phyloP scores from a whole-genome alignment of 2,888 invertebrate species.

The Trilocha varians region DNA sequence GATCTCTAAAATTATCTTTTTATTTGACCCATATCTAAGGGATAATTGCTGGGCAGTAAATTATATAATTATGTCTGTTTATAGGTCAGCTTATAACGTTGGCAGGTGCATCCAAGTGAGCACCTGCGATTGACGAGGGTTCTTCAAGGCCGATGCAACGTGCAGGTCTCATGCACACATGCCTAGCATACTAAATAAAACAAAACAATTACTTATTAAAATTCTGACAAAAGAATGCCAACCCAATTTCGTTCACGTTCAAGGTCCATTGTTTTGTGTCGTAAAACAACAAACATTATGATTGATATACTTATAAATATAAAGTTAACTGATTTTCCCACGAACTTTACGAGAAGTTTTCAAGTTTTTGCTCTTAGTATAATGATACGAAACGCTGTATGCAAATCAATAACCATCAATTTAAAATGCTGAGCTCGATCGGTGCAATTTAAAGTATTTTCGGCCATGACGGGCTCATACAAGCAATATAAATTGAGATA shows the following conservation, averaged over 20 bases:
- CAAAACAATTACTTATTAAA: neutral
- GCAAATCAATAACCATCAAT: neutral
- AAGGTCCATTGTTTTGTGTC: too few species aligned
- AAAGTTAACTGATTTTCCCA: too few species aligned
- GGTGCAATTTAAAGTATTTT: neutral
- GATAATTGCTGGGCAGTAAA: constrained; percentile 55
- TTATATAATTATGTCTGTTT: constrained; percentile 66
- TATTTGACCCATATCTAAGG: constrained; percentile 68
- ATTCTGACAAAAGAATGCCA: neutral
- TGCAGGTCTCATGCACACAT: constrained; percentile 21
- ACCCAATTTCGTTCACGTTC: neutral
- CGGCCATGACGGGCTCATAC: neutral
- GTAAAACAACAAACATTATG: too few species aligned
- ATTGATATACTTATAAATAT: too few species aligned
- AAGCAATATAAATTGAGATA: neutral
- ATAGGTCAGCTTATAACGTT: constrained; percentile 65
- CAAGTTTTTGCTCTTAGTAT: too few species aligned
- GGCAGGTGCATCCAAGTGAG: constrained; percentile 55
- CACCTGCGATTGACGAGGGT: constrained; percentile 56
- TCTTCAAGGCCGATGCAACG: constrained; percentile 52
- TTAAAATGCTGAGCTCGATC: neutral
- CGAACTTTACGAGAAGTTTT: too few species aligned
- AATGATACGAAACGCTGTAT: too few species aligned
- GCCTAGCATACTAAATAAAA: neutral
- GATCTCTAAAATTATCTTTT: constrained; percentile 38